A percentile compares a stretch with the other conserved stretches of the same genome.
phyloP scores from a whole-genome alignment of 92 coral and sea anemone species.

The Ricordea florida region DNA sequence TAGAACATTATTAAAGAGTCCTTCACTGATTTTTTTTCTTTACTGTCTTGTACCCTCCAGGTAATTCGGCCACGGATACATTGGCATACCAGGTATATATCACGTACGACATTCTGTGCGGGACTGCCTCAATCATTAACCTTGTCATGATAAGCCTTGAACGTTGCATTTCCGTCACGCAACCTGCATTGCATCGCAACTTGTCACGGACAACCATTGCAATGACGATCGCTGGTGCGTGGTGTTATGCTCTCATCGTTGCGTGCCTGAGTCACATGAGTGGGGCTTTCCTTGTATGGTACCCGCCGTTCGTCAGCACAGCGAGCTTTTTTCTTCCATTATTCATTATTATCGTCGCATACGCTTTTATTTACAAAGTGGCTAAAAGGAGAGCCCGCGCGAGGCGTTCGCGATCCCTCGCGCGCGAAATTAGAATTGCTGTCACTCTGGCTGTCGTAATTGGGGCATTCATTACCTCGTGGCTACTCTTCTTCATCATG shows the following conservation, averaged over 20 bases:
- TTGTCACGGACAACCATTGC: conserved; percentile 60
- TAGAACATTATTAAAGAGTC: too few species aligned
- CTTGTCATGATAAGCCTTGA: conserved; percentile 90
- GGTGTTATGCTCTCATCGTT: conserved; percentile 75
- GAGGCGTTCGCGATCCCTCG: conserved; percentile 71
- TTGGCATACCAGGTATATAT: conserved; percentile 70
- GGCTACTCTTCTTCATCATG: conserved; percentile 83
- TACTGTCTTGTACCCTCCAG: conserved; percentile 20
- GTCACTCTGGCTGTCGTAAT: conserved; percentile 92
- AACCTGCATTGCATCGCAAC: conserved; percentile 91
- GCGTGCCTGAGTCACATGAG: conserved; percentile 52
- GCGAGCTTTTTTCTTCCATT: conserved; percentile 83
- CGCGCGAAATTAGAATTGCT: conserved; percentile 91
- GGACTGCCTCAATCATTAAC: conserved; percentile 88
- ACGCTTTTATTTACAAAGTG: conserved; percentile 73
- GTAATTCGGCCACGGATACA: background rate
- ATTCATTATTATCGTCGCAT: conserved; percentile 76
- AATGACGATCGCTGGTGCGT: conserved; percentile 67
- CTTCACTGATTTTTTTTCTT: too few species aligned
- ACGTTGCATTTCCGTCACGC: conserved; percentile 89
- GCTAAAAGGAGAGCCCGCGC: conserved; percentile 84
- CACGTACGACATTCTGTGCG: conserved; percentile 82
- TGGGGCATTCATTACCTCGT: conserved; percentile 81
- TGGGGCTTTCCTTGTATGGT: conserved; percentile 58
- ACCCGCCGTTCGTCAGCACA: conserved; percentile 68